These are phyloP conservation scores for Halcyon chelicuti DNA, from an alignment of 2,797 vertebrate species.

Conservation along the genomic window DNA sequence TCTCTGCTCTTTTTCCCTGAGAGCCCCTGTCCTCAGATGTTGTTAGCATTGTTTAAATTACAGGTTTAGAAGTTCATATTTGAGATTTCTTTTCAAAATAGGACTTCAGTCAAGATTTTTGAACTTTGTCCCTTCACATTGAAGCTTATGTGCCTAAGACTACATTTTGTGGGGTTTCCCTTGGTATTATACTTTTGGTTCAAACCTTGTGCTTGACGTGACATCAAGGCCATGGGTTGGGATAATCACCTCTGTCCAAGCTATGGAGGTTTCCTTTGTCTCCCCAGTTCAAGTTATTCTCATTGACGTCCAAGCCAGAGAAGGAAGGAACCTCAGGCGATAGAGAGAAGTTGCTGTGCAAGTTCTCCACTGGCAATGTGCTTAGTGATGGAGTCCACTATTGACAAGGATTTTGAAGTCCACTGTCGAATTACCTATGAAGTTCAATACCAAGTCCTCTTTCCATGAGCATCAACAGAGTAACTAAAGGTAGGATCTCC, in stretches of 20 bases:
- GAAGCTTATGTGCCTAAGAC: neutral
- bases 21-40: neutral
- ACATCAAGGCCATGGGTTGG: neutral
- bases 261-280: neutral
- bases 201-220: neutral
- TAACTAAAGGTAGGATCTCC: neutral
- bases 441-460: neutral
- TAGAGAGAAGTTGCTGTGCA: neutral
- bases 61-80: neutral
- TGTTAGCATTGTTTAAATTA: neutral
- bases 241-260: neutral
- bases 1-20: neutral
- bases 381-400: neutral
- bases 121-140: neutral
- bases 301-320: neutral
- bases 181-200: neutral
- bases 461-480: neutral
- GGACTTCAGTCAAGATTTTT: neutral
- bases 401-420: neutral
- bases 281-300: neutral
- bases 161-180: rapidly evolving
- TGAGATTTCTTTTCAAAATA: neutral
- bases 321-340: neutral
- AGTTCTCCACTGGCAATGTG: neutral
- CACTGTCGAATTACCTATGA: neutral